These are phyloP conservation scores for Hydrozoanthus gracilis DNA, from an alignment of 92 coral and sea anemone species.

Conservation along the genomic window DNA sequence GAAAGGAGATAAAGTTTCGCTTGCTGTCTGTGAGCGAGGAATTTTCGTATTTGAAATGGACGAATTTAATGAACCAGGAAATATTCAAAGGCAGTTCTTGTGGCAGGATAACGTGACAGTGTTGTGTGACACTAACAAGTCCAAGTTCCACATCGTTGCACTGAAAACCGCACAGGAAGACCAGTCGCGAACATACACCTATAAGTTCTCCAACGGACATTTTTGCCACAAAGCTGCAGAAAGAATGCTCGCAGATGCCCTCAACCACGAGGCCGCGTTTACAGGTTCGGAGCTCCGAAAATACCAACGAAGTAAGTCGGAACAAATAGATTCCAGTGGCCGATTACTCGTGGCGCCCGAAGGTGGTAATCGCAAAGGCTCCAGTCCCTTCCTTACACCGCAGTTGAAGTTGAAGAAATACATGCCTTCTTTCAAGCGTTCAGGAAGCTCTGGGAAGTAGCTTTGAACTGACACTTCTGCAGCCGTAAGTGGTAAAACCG, in stretches of 20 bases:
- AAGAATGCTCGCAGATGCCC: constrained; percentile 75
- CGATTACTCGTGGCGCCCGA: not conserved
- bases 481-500: no score
- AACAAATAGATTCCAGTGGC: constrained; percentile 38
- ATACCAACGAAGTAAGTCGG: constrained; percentile 25
- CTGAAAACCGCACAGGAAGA: not conserved
- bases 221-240: constrained; percentile 80
- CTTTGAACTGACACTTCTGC: no score
- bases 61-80: constrained; percentile 73
- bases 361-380: not conserved
- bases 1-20: constrained; percentile 65
- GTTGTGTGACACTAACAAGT: constrained; percentile 73
- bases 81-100: constrained; percentile 63
- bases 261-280: constrained; percentile 69
- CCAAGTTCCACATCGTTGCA: constrained; percentile 58
- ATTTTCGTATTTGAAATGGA: constrained; percentile 67
- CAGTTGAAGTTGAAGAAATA: constrained; percentile 16
- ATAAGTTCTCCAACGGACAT: constrained; percentile 75
- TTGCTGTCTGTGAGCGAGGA: constrained; percentile 71
- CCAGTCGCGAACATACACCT: constrained; percentile 32
- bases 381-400: constrained; percentile 34
- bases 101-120: constrained; percentile 80
- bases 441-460: constrained; percentile 9
- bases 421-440: constrained; percentile 25
- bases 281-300: constrained; percentile 41